Evolutionary conservation across 2,888 invertebrate species (phyloP).

Genomic region (Oasisia sp.): DNA sequence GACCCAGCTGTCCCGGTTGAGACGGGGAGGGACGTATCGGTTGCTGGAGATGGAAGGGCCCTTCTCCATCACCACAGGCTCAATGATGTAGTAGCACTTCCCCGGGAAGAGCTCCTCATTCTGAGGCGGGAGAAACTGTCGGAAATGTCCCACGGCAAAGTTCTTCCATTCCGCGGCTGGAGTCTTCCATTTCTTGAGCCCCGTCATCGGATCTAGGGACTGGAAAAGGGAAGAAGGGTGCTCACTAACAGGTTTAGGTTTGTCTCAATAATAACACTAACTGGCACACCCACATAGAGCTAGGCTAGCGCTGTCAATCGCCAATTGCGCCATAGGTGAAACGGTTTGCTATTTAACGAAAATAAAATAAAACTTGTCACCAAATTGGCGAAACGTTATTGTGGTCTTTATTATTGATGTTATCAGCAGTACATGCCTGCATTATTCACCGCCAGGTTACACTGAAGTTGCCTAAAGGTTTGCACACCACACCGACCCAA

Average conservation of each 20-base stretch:
- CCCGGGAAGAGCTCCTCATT: constrained; percentile 29
- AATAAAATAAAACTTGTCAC: too few relatives aligned
- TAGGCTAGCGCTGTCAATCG: too few relatives aligned
- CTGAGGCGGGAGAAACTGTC: constrained; percentile 49
- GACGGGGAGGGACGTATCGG: constrained; percentile 54
- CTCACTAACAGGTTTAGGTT: too few relatives aligned
- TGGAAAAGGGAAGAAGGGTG: neutral
- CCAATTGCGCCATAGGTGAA: too few relatives aligned
- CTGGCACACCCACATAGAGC: neutral
- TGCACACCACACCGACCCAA: too few relatives aligned
- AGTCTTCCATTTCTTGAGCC: constrained; percentile 53
- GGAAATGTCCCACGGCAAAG: constrained; percentile 53
- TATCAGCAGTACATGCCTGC: too few relatives aligned
- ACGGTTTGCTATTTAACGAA: too few relatives aligned
- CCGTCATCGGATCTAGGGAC: constrained; percentile 44
- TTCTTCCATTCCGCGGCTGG: constrained; percentile 45
- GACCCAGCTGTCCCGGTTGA: constrained; percentile 41
- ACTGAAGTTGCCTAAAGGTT: too few relatives aligned
- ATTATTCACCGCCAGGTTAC: too few relatives aligned
- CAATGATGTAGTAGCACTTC: constrained; percentile 37
- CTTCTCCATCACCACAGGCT: constrained; percentile 30
- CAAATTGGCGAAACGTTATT: too few relatives aligned
- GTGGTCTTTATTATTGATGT: too few relatives aligned
- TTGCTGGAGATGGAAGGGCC: constrained; percentile 47
- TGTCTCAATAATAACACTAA: neutral